Percentiles rank a stretch among this genome's conserved stretches.
phyloP scores from a whole-genome alignment of 2,113 vertebrate genomes.

The Cyprinus carpio region DNA sequence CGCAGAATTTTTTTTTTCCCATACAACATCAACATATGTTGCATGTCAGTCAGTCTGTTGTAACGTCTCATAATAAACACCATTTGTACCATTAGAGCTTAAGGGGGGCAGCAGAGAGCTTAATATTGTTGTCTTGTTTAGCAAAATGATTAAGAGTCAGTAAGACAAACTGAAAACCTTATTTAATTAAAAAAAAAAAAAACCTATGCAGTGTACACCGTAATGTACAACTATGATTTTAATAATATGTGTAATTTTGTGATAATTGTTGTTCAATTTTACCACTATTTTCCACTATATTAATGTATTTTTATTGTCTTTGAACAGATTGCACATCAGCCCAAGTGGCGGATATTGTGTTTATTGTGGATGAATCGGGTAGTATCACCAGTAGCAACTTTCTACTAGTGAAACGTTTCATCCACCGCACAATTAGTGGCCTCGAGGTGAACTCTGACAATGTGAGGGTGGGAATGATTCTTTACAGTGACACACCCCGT shows the following conservation, averaged over 20 bases:
- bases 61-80: too few species aligned
- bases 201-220: neutral
- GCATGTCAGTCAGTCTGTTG: too few species aligned
- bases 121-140: too few species aligned
- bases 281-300: neutral
- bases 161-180: neutral
- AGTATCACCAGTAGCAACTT: constrained; percentile 68
- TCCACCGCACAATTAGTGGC: constrained; percentile 72
- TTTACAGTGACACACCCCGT: constrained; percentile 66
- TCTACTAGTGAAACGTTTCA: constrained; percentile 73
- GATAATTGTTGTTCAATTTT: neutral
- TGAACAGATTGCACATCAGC: constrained; percentile 75
- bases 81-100: too few species aligned
- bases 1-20: too few species aligned
- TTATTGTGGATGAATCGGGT: constrained; percentile 81
- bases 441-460: constrained; percentile 61
- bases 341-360: constrained; percentile 78
- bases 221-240: neutral
- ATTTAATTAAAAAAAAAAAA: neutral
- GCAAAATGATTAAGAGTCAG: neutral
- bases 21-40: too few species aligned
- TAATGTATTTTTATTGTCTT: constrained; percentile 14
- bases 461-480: constrained; percentile 77
- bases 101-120: too few species aligned
- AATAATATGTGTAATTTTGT: too few species aligned